Conservation (phyloP, 1,140 invertebrate genomes). For the Lepidurus arcticus region DNA sequence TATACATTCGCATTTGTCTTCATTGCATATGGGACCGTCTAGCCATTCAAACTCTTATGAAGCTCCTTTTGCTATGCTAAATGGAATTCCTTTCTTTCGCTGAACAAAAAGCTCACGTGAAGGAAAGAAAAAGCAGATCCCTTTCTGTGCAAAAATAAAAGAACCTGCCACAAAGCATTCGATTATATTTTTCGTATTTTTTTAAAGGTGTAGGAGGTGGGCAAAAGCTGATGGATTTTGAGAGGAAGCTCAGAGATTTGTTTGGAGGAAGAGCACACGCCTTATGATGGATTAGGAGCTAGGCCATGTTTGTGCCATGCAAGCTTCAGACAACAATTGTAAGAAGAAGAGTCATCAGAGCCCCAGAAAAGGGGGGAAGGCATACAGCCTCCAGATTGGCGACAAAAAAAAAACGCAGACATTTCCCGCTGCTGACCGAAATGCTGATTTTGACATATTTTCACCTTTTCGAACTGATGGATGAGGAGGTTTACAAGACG, state of each 20-base stretch:
- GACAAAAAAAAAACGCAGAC: background rate
- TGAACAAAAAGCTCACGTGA: background rate
- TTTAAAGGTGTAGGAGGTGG: background rate
- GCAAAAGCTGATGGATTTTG: background rate
- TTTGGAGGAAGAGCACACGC: background rate
- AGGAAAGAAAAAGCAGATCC: background rate
- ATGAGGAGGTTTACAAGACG: slow-evolving; percentile 3
- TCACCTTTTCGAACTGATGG: slow-evolving; percentile 6
- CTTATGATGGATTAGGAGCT: background rate
- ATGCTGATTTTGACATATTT: slow-evolving; percentile 16
- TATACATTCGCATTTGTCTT: background rate
- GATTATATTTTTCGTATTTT: slow-evolving; percentile 5
- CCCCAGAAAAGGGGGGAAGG: background rate
- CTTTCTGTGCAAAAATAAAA: background rate
- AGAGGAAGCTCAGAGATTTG: background rate
- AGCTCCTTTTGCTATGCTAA: too few relatives aligned
- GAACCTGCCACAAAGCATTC: background rate
- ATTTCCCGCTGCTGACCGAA: background rate
- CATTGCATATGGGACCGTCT: background rate
- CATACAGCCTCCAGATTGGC: background rate
- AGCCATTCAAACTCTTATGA: too few relatives aligned
- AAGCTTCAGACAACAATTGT: background rate
- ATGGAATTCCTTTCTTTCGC: background rate
- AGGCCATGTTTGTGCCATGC: background rate
- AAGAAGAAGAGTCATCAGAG: background rate